Evolutionary conservation across 2,113 vertebrate genomes (phyloP), one percentile per base, ranked within the genome.

Genomic region (Steatornis caripensis): DNA sequence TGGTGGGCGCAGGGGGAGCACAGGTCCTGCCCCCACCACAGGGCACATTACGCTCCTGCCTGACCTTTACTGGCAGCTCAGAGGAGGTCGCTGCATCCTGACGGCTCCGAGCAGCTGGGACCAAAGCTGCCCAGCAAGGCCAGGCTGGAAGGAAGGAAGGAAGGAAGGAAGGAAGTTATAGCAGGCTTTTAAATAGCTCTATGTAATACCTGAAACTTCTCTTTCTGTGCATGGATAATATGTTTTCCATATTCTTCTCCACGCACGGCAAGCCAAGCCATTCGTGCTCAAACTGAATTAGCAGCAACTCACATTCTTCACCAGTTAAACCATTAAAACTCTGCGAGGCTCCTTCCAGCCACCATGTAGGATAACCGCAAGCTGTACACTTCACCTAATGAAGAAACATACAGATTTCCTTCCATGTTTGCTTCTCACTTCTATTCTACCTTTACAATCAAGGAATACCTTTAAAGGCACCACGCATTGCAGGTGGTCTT

Each of bases 101-200:
- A 95, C 0, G 0, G 90, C 95, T 96, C 89, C 0, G 2, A 87
- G 93, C 91, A 94, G 96, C 95, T 95, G 94, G 65, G 89, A 64
- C 34, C 3, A 6, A 53, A 62, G 55, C 83, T 13, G 45, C 94
- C 53, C 86, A 24, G 92, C n/a, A 1, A 96, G 85, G 88, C 92
- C 71, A 66, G 79, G 94, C 83, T 90, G 90, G 94, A 95, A 95
- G 92, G 96, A 94, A 97, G 92, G 95, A 95, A 96, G 90, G 94
- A 95, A 95, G 92, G 96, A 94, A 97, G 92, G 95, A 95, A 96
- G 95, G 90, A 97, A 96, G 91, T 93, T 92, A 95, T 94, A 95
- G 92, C 70, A 65, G 75, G 78, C 85, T 95, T 95, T 90, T 82
- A 93, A 97, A 94, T 61, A 80, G 85, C 20, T 0, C 94, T 57